Evolutionary conservation across 2,797 vertebrate genomes (phyloP).

Genomic region (Margarornis squamiger): DNA sequence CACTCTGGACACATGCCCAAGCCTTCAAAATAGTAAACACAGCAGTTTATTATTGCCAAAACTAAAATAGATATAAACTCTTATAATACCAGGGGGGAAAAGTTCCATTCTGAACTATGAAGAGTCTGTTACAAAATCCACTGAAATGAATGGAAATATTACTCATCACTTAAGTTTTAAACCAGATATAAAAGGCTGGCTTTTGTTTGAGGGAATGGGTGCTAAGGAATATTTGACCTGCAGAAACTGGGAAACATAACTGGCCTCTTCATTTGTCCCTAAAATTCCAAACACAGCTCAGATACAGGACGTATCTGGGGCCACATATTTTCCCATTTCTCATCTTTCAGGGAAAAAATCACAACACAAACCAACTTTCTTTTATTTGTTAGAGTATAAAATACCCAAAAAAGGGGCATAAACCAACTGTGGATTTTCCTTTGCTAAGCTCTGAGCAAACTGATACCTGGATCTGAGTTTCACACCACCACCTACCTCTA

Average conservation of each 20-base stretch:
- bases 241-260: background rate
- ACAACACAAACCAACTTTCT: background rate
- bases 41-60: background rate
- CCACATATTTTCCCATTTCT: background rate
- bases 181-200: background rate
- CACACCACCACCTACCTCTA: background rate
- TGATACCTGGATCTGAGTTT: background rate
- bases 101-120: background rate
- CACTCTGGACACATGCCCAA: background rate
- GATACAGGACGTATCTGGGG: background rate
- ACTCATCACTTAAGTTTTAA: background rate
- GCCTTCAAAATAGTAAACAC: background rate
- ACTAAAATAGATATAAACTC: background rate
- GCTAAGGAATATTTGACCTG: background rate
- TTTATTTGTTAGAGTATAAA: background rate
- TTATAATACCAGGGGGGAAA: background rate
- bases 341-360: background rate
- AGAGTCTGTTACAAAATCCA: background rate
- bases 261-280: background rate
- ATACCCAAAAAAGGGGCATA: background rate
- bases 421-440: background rate
- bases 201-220: background rate
- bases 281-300: background rate
- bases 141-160: background rate
- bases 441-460: background rate